These are phyloP conservation scores for Papilio gigon DNA, from an alignment of 2,888 invertebrate species.

Conservation along the genomic window DNA sequence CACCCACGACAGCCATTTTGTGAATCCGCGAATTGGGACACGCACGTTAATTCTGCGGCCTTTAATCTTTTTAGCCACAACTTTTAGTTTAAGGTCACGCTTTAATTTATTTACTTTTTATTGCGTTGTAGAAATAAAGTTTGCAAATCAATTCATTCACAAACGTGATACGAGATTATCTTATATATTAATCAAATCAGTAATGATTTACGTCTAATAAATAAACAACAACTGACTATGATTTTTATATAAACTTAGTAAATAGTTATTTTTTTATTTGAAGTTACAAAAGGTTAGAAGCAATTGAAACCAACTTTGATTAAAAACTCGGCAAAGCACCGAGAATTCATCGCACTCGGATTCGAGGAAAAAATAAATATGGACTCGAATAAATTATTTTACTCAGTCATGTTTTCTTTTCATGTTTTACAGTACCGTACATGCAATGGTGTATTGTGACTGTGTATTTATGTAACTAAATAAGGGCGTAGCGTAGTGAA, in stretches of 20 bases:
- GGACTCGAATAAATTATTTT: neutral
- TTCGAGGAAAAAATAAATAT: neutral
- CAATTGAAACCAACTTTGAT: neutral
- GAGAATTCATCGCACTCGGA: neutral
- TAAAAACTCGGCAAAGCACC: neutral
- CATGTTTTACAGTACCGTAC: neutral
- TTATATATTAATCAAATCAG: neutral
- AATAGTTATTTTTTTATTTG: neutral
- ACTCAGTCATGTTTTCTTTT: neutral
- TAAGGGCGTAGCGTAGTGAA: neutral
- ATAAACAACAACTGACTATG: neutral
- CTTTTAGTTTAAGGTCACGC: slow-evolving; percentile 74
- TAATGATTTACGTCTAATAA: neutral
- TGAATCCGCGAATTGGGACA: slow-evolving; percentile 73
- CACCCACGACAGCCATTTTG: slow-evolving; percentile 72
- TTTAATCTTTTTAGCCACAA: slow-evolving; percentile 70
- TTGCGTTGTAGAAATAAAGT: slow-evolving; percentile 55
- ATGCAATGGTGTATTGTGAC: neutral
- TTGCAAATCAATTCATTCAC: slow-evolving; percentile 60
- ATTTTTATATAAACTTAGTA: neutral
- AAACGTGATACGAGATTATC: slow-evolving; percentile 44
- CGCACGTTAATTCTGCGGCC: slow-evolving; percentile 73
- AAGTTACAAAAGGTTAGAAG: neutral
- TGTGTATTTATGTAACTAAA: no score
- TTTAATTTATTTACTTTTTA: slow-evolving; percentile 60